Percentiles rank a stretch among this genome's conserved stretches.
Evolutionary conservation across 2,888 invertebrate genomes (phyloP).

Genomic region (Zygogramma bicolorata): DNA sequence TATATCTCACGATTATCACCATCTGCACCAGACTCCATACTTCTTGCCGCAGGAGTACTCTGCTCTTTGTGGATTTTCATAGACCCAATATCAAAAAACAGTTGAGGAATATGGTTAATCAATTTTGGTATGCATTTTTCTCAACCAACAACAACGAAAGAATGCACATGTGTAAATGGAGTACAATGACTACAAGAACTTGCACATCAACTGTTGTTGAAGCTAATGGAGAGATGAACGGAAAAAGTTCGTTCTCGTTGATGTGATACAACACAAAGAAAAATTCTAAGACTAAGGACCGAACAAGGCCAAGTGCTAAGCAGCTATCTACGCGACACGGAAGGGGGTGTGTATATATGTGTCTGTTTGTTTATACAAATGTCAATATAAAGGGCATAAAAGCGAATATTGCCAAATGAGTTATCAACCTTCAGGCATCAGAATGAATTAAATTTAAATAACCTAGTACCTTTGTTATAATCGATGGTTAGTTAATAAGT

Average conservation of each 20-base stretch:
- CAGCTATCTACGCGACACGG: slow-evolving; percentile 58
- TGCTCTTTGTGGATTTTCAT: no score
- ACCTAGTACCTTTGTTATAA: slow-evolving; percentile 14
- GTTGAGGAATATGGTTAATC: no score
- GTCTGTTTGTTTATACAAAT: slow-evolving; percentile 56
- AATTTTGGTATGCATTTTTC: neutral
- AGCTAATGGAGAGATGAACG: neutral
- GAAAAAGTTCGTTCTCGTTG: neutral
- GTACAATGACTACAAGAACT: slow-evolving; percentile 4
- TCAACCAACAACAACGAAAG: slow-evolving; percentile 25
- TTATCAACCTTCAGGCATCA: slow-evolving; percentile 13
- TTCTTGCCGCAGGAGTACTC: no score
- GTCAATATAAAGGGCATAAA: slow-evolving; percentile 32
- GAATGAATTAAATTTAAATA: slow-evolving; percentile 4
- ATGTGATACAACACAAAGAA: slow-evolving; percentile 20
- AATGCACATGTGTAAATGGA: neutral
- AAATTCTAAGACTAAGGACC: slow-evolving; percentile 47
- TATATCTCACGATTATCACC: no score
- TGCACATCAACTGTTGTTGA: neutral
- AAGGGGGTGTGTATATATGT: slow-evolving; percentile 58
- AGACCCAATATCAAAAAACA: no score
- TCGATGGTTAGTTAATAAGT: neutral
- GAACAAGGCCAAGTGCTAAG: slow-evolving; percentile 64
- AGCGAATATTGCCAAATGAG: slow-evolving; percentile 24
- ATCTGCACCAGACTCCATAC: no score